Percentiles rank a stretch among this genome's conserved stretches.
These are phyloP conservation scores for Microctonus brassicae DNA, from an alignment of 2,888 invertebrate species.

Conservation along the genomic window DNA sequence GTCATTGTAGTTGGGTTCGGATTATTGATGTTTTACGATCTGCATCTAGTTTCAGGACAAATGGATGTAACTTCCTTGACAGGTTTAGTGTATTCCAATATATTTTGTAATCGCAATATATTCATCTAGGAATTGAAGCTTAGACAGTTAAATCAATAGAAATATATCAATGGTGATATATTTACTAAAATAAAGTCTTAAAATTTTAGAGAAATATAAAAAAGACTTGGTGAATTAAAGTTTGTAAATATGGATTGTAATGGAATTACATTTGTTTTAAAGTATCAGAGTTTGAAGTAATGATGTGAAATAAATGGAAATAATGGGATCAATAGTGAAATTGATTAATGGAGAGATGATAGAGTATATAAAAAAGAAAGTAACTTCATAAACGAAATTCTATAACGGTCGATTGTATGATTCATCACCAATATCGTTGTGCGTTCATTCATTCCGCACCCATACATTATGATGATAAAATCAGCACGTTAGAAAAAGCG, in stretches of 20 bases:
- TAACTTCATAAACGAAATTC: constrained; percentile 12
- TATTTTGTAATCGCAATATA: too few relatives aligned
- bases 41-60: too few relatives aligned
- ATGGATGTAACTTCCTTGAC: too few relatives aligned
- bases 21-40: too few relatives aligned
- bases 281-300: neutral
- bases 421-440: constrained; percentile 16
- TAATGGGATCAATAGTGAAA: neutral
- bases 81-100: too few relatives aligned
- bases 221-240: neutral
- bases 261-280: neutral
- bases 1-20: too few relatives aligned
- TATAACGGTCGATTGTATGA: constrained; percentile 11
- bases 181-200: too few relatives aligned
- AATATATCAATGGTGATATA: too few relatives aligned
- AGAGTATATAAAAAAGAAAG: constrained; percentile 1
- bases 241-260: neutral
- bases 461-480: constrained; percentile 45
- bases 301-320: constrained; percentile 1
- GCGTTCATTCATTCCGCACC: constrained; percentile 12
- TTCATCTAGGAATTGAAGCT: too few relatives aligned
- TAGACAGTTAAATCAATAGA: too few relatives aligned
- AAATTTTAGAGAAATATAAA: too few relatives aligned
- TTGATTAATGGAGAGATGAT: constrained; percentile 8
- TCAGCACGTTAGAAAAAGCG: constrained; percentile 41